These are phyloP conservation scores for Todiramphus chloris DNA, from an alignment of 2,113 vertebrate species.

Conservation along the genomic window DNA sequence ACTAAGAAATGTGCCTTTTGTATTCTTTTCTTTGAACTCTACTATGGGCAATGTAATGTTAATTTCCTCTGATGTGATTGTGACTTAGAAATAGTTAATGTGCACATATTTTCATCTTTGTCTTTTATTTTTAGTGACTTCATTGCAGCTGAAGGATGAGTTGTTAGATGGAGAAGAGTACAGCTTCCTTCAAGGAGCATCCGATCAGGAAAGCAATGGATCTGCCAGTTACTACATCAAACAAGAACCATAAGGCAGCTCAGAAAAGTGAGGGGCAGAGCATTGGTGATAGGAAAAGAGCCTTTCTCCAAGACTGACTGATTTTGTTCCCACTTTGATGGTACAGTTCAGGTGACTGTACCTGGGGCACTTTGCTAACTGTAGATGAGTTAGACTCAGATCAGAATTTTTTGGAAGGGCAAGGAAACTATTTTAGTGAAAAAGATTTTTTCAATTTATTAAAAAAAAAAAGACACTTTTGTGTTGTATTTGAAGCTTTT, in stretches of 20 bases:
- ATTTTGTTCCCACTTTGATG: conserved; percentile 14
- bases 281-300: background rate
- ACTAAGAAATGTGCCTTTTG: background rate
- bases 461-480: conserved; percentile 84
- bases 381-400: conserved; percentile 73
- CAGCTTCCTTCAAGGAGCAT: conserved; percentile 90
- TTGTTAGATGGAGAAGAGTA: conserved; percentile 91
- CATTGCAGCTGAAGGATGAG: conserved; percentile 93
- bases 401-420: conserved; percentile 75
- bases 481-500: conserved; percentile 98
- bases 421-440: conserved; percentile 77
- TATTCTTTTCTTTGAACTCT: too few species aligned
- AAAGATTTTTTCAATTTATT: conserved; percentile 85
- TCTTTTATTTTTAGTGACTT: conserved; percentile 78
- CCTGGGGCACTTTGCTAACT: conserved; percentile 75
- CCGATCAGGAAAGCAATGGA: conserved; percentile 96
- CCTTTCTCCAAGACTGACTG: conserved; percentile 69
- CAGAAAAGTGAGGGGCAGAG: conserved; percentile 22
- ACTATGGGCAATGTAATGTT: too few species aligned
- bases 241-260: conserved; percentile 87
- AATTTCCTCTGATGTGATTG: too few species aligned
- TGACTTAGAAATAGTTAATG: too few species aligned
- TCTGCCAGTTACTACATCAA: conserved; percentile 97
- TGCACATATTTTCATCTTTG: background rate
- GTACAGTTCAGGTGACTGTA: conserved; percentile 53